Conservation (phyloP, 2,797 vertebrate genomes). For the Hydrocynus forskahlii region DNA sequence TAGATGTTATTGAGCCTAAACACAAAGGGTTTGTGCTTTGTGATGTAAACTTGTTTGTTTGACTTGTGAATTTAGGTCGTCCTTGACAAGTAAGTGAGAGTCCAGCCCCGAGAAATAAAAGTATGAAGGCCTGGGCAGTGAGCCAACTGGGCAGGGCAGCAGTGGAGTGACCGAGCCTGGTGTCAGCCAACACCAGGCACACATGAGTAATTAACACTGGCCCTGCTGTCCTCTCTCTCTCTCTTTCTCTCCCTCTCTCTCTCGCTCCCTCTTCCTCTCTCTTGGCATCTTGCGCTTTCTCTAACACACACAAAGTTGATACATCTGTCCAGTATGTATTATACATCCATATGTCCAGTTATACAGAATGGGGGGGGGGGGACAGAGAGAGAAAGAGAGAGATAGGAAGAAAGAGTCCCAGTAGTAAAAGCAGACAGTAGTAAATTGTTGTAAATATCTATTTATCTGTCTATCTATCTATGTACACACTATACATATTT, state of each 20-base stretch:
- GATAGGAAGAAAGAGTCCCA: too few relatives aligned
- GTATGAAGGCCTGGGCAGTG: constrained; percentile 23
- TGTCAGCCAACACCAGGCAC: constrained; percentile 45
- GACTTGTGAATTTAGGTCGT: not conserved
- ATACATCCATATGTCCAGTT: too few relatives aligned
- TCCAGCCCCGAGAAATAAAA: constrained; percentile 4
- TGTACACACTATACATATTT: too few relatives aligned
- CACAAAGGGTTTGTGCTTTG: not conserved
- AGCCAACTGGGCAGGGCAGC: constrained; percentile 33
- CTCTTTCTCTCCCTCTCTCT: not conserved
- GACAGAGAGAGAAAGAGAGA: too few relatives aligned
- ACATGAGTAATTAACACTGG: constrained; percentile 56
- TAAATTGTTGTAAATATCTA: too few relatives aligned
- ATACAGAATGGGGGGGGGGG: too few relatives aligned
- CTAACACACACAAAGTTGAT: too few relatives aligned
- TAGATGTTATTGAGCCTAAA: not conserved
- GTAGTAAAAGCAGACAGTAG: too few relatives aligned
- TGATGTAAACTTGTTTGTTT: not conserved
- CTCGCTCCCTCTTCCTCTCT: not conserved
- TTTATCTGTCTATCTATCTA: too few relatives aligned
- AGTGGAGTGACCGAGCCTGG: constrained; percentile 40
- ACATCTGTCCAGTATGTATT: not conserved
- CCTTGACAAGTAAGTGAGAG: constrained; percentile 5
- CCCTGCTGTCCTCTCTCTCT: constrained; percentile 32
- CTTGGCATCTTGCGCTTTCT: too few relatives aligned